Evolutionary conservation across 1,140 invertebrate genomes (phyloP), one percentile per base, ranked within the genome.

Genomic region (Pseudomyrmex flavicornis): DNA sequence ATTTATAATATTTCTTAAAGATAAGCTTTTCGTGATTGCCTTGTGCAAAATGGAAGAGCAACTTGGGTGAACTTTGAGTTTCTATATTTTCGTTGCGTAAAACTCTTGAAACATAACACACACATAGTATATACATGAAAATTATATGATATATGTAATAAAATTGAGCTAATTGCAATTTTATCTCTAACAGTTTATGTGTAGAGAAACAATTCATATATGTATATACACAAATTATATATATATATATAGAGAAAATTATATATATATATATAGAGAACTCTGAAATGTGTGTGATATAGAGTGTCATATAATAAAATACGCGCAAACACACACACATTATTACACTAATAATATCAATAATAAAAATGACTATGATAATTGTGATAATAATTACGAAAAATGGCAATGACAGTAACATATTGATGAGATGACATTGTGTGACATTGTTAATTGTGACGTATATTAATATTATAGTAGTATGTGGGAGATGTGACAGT

Each of bases 61-160:
- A 73, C 22, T 52, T 66, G 12, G 20, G 20, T 69, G 46, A 76
- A 66, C 50, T 2, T 52, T 70, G 20, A 52, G 22, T 17, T 15
- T 69, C 46, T 59, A 70, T 70, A 79, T 70, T 70, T 15, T 70
- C 15, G 15, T 58, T 35, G 35, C 35, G 52, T 70, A 79, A 79
- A 70, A 79, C 8, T 77, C 63, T 77, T 77, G n/a, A 77, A 77
- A 59, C 44, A 79, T 7, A 59, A 70, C 54, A 50, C 44, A 17
- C n/a, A 68, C 20, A 68, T 68, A 70, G 46, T 58, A 69, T 69
- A 17, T 79, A 79, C 65, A 79, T 70, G 3, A 68, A 79, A 68
- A 69, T 54, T 77, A 12, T 76, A 7, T 7, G 35, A 5, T 35
- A 7, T 35, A 35, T 35, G 13, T 26, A 58, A 59, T 69, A 69